Base-by-base conservation (phyloP, 2,888 invertebrate genomes). In the Aradus depressus region DNA sequence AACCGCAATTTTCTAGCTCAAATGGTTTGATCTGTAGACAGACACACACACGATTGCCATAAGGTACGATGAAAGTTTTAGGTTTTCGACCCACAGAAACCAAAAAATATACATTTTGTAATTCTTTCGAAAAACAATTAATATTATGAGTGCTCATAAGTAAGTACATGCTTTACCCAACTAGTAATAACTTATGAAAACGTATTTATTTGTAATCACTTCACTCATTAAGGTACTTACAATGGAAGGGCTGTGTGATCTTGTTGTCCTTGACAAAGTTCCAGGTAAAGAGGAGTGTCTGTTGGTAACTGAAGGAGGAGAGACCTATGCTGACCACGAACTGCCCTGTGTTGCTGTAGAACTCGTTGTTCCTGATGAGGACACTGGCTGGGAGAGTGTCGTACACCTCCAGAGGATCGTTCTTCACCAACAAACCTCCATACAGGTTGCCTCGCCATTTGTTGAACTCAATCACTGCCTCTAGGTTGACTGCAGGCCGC, bases 301-400 rank as follows among this genome's bases (percentile, higher is more conserved):
- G 96, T 38, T 54, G 47, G 52, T 84, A 79, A 58, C 88, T 84
- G 63, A 90, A 90, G 0, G 93, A 86, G 0, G 90, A 90, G 1
- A 96, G 69, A 0, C 91, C 89, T 23, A 96, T 68, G 61, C 84
- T 89, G 0, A 82, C 86, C 0, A 91, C 91, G 67, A 87, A 96
- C 0, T 82, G 75, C 0, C 96, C 96, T 42, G 75, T 76, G 66
- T 98, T 99, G 38, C 83, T 78, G 62, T 80, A 79, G 65, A 98
- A 96, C 61, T 85, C 83, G 65, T 98, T 98, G 63, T 89, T 82
- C 58, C 83, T 80, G 44, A 95, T 79, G 10, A 77, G 62, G 37
- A 92, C 74, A 60, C 75, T 74, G 0, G 80, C 79, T 0, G 82
- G 81, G 18, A 89, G 68, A 14, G 60, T 51, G 23, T 61, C 60